Evolutionary conservation across 2,888 invertebrate genomes (phyloP).

Genomic region (Papilio protenor): DNA sequence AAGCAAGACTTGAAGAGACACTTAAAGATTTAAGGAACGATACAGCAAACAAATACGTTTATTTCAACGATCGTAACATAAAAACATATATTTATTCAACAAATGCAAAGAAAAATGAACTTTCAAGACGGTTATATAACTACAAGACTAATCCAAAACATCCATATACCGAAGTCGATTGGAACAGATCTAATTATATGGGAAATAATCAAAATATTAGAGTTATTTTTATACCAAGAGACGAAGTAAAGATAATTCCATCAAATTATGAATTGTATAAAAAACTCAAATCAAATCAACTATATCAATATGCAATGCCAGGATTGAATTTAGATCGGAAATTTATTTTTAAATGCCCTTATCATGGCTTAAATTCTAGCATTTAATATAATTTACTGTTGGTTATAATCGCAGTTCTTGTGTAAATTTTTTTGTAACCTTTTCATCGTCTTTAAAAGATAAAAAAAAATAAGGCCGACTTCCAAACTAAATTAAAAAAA

Average conservation of each 20-base stretch:
- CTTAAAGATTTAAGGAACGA: neutral
- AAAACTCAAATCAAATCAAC: neutral
- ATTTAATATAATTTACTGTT: neutral
- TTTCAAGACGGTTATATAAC: neutral
- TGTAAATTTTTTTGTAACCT: too few species aligned
- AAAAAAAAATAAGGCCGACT: too few species aligned
- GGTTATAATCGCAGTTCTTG: too few species aligned
- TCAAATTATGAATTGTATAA: neutral
- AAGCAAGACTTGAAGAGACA: neutral
- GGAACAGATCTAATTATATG: slow-evolving; percentile 5
- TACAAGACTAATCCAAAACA: neutral
- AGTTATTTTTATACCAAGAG: slow-evolving; percentile 13
- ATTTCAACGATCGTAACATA: neutral
- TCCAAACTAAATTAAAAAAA: too few species aligned
- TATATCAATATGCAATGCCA: neutral
- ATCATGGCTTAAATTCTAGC: neutral
- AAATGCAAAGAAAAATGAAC: neutral
- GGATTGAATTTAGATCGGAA: neutral
- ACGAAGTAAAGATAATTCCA: neutral
- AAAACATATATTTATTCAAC: slow-evolving; percentile 10
- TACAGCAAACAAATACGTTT: neutral
- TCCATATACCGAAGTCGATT: neutral
- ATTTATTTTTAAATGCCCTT: slow-evolving; percentile 1
- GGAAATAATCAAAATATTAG: neutral
- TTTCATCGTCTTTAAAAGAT: too few species aligned